phyloP scores from a whole-genome alignment of 2,888 invertebrate genomes.

The Pyrrhia umbra region DNA sequence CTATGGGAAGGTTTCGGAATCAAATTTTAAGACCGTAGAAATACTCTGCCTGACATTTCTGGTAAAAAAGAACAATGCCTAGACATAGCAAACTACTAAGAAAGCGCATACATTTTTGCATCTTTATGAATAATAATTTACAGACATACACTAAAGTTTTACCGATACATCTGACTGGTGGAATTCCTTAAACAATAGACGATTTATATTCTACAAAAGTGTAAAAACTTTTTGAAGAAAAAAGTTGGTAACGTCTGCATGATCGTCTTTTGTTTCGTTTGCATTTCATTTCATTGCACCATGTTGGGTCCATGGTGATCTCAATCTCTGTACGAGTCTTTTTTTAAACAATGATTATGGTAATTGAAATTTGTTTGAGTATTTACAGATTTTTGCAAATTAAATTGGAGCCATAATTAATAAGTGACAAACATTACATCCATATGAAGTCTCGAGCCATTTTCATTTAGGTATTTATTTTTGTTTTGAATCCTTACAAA shows the following conservation, averaged over 20 bases:
- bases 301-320: background rate
- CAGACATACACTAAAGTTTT: constrained; percentile 42
- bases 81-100: constrained; percentile 1
- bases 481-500: too few species aligned
- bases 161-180: constrained; percentile 16
- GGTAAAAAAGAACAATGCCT: too few species aligned
- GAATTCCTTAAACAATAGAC: constrained; percentile 51
- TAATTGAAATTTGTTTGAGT: too few species aligned
- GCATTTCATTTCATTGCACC: background rate
- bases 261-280: too few species aligned
- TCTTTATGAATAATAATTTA: constrained; percentile 50
- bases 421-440: too few species aligned
- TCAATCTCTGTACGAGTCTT: background rate
- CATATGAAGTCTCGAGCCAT: too few species aligned
- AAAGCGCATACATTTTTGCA: constrained; percentile 43
- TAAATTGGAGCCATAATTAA: too few species aligned
- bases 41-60: too few species aligned
- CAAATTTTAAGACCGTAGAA: too few species aligned
- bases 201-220: constrained; percentile 34
- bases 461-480: too few species aligned
- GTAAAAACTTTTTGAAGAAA: background rate
- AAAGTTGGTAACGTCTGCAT: background rate
- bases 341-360: too few species aligned
- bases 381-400: too few species aligned
- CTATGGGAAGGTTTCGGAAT: background rate